phyloP scores from a whole-genome alignment of 2,888 invertebrate species.

The Tetragonisca angustula region DNA sequence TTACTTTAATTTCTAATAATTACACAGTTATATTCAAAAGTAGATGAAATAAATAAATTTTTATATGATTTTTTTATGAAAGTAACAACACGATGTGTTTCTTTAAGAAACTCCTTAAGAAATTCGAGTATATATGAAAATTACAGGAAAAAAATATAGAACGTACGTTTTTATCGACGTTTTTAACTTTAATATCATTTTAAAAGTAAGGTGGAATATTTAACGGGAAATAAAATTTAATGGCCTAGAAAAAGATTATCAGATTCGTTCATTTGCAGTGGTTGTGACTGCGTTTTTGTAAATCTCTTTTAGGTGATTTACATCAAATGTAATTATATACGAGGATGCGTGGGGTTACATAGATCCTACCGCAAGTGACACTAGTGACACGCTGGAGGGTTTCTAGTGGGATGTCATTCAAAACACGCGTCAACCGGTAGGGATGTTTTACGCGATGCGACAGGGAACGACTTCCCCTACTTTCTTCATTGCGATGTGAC shows the following conservation, averaged over 20 bases:
- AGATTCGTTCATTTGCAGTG: neutral
- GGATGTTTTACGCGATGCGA: constrained; percentile 37
- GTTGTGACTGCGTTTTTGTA: neutral
- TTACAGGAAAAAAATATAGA: too few relatives aligned
- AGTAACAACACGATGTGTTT: too few relatives aligned
- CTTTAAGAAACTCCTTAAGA: too few relatives aligned
- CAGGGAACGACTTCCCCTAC: constrained; percentile 9
- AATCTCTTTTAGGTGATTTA: constrained; percentile 12
- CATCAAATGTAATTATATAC: neutral
- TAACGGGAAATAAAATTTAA: neutral
- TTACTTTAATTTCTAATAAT: neutral
- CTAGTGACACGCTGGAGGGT: constrained; percentile 59
- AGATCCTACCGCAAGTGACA: constrained; percentile 56
- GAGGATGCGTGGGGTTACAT: constrained; percentile 20
- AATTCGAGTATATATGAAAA: too few relatives aligned
- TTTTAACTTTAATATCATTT: too few relatives aligned
- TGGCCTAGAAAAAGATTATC: neutral
- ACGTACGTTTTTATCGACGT: too few relatives aligned
- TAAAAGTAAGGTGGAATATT: too few relatives aligned
- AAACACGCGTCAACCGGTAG: constrained; percentile 34
- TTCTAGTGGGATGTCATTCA: constrained; percentile 60
- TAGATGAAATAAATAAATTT: too few relatives aligned
- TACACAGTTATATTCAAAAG: neutral
- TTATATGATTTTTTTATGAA: too few relatives aligned
- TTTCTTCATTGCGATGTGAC: neutral